Conservation (phyloP, 2,797 vertebrate genomes). For the Halcyon badia region DNA sequence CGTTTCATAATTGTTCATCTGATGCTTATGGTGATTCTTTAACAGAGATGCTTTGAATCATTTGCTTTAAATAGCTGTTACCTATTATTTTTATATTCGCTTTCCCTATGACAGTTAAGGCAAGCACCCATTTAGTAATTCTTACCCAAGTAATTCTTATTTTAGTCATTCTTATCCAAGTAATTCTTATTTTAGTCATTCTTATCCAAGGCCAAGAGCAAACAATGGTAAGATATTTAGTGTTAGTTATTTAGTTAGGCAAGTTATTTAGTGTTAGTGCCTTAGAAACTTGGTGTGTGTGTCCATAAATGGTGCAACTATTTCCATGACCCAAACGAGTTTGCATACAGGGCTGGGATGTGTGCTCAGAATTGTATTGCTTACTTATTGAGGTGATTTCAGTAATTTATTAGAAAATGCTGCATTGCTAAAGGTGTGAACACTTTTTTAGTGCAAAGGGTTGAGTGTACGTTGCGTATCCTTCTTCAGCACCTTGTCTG, state of each 20-base stretch:
- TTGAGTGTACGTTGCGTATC: neutral
- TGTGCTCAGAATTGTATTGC: neutral
- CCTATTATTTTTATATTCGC: neutral
- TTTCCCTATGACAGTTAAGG: conserved; percentile 24
- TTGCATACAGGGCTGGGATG: neutral
- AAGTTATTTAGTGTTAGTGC: neutral
- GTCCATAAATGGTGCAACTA: conserved; percentile 3
- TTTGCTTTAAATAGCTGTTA: conserved; percentile 7
- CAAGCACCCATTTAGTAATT: neutral
- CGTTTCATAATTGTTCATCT: neutral
- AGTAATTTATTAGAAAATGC: neutral
- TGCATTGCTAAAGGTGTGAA: neutral
- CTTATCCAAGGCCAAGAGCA: neutral
- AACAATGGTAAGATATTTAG: conserved; percentile 9
- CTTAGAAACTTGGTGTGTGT: neutral
- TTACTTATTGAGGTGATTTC: neutral
- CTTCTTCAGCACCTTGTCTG: neutral
- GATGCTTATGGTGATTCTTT: neutral
- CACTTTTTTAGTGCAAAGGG: neutral
- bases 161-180: too few species aligned
- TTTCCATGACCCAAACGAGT: neutral
- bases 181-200: neutral
- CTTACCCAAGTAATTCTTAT: neutral
- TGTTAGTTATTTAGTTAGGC: neutral
- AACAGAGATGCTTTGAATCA: conserved; percentile 7